Conservation (phyloP, 2,888 invertebrate genomes). For the Cordilura impudica region DNA sequence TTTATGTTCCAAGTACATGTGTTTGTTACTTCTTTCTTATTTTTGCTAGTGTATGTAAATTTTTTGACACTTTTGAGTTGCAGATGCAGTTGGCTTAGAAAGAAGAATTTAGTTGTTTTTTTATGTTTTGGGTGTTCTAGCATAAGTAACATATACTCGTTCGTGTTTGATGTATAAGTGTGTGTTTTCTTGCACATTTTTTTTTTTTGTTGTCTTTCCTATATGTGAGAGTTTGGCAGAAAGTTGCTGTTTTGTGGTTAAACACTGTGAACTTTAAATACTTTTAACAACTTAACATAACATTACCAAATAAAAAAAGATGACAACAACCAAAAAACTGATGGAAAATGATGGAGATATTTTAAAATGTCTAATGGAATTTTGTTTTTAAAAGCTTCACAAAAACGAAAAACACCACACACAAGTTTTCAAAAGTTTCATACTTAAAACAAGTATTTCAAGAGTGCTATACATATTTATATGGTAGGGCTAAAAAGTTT, state of each 20-base stretch:
- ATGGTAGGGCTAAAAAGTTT: neutral
- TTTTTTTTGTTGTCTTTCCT: neutral
- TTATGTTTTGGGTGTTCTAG: neutral
- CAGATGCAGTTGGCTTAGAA: neutral
- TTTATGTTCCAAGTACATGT: neutral
- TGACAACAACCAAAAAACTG: neutral
- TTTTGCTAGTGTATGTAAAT: slow-evolving; percentile 37
- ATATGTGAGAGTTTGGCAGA: neutral
- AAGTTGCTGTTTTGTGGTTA: slow-evolving; percentile 48
- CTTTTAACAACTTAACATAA: slow-evolving; percentile 48
- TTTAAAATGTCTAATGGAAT: slow-evolving; percentile 34
- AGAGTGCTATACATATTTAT: neutral
- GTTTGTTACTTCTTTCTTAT: neutral
- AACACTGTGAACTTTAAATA: slow-evolving; percentile 55
- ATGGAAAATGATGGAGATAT: slow-evolving; percentile 27
- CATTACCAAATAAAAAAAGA: neutral
- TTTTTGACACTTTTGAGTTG: slow-evolving; percentile 53
- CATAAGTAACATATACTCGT: too few species aligned
- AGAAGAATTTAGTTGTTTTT: neutral
- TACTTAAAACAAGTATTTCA: neutral
- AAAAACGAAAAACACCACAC: neutral
- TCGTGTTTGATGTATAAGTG: neutral
- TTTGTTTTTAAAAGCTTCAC: slow-evolving; percentile 14
- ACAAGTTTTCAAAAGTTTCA: neutral
- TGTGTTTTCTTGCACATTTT: neutral